phyloP scores from a whole-genome alignment of 2,113 vertebrate species.

The pig (Sus scrofa) region T2T-Sscrofa CM000826.6:42610001-42610500 shows the following conservation, averaged over 20 bases:
- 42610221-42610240: background rate
- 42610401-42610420: background rate
- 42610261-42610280: rapidly evolving
- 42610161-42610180: background rate
- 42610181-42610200: background rate
- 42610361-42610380: background rate
- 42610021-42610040: background rate
- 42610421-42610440: background rate
- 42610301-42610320: background rate
- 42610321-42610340: background rate
- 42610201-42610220: background rate
- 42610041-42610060: background rate
- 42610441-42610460: background rate
- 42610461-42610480: background rate
- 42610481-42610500: background rate
- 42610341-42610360: background rate
- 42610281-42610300: background rate
- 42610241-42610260: background rate
- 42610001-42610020: background rate
- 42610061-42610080: background rate
- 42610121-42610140: background rate
- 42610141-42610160: background rate
- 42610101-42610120: background rate
- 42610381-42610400: background rate
- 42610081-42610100: rapidly evolving